Evolutionary conservation across 35 echinoderm and acorn worm genomes (phyloP), one percentile per base, ranked within the genome.

Genomic region (Apostichopus parvimensis): DNA sequence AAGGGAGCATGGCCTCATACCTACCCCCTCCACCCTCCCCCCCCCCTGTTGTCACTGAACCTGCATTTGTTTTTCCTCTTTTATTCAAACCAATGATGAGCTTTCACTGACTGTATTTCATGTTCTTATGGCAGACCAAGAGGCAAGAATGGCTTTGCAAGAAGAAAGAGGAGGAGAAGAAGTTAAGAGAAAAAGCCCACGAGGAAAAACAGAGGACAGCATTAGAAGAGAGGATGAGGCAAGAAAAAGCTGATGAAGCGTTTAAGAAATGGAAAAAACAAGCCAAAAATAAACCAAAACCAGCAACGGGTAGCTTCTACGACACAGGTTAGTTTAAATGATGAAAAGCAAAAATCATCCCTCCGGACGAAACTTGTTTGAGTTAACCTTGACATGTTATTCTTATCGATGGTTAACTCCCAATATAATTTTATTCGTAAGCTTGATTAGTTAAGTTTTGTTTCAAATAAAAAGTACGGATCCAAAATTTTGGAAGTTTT

Each of bases 241-340:
- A 77, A 34, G 68, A 25, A 25, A 25, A 25, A 25, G 24, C 88
- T 77, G 88, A 90, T 12, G 88, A 90, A 45, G 88, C 88, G 1
- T 90, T 55, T 61, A 73, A 90, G 18, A 90, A 73, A 52, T 90
- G 88, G 88, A 90, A 90, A 70, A 45, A 90, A 68, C 57, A 87
- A 87, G 85, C 85, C 59, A 87, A 64, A 57, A 15, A 25, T 6
- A 87, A 15, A 87, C 54, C 85, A 22, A 87, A 87, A 52, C 85
- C 85, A 6, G 23, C 5, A 10, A 87, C 85, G 5, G 85, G 85
- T 4, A 64, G 58, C 25, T 87, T 87, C 9, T 52, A 87, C 23
- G 56, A 71, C 15, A n/a, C 18, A 26, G 85, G 85, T 87, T 65
- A 18, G 77, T 79, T 14, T n/a, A 21, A 22, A 79, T n/a, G 21